Base-by-base conservation (phyloP, 2,113 vertebrate species). In the Mellivora capensis region DNA sequence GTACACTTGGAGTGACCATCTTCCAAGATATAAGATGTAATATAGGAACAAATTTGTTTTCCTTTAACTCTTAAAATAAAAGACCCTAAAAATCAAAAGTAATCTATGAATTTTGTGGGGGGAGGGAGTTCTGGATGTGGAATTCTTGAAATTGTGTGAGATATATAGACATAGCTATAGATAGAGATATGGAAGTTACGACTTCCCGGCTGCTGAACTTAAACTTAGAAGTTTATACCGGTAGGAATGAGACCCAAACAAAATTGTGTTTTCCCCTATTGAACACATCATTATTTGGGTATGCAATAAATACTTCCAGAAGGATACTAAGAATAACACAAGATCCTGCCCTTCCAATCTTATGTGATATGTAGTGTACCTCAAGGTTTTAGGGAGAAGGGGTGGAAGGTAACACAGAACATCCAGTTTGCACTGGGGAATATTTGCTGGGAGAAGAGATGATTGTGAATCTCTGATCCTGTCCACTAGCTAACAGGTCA, bases 11-110 rank as follows among this genome's bases (percentile, higher is more conserved):
- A 47, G 13, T 88, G 87, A 91, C 34, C 34, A 87, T 34, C 7
- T 74, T 37, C 59, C 13, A 34, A 72, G 10, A 17, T 72, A 37
- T 10, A 86, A 6, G 23, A 81, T 92, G 0, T 59, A 88, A 37
- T 81, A 25, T 69, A 91, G 6, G 20, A 77, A 61, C 2, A 3
- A 67, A 27, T 52, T 59, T 96, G 3, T 64, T 31, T 8, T 87
- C 34, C 39, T 59, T 93, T 77, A 79, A 42, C 31, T 52, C 67
- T 71, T 94, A 89, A 88, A 87, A 82, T 94, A 89, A 88, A 90
- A 77, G 52, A 52, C 6, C 2, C 4, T 77, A 82, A 77, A 96
- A 86, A 74, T 89, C 7, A 67, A 94, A 90, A 81, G 11, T 67
- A 69, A 88, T 67, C 47, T 54, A 57, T 77, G 6, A 37, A 61